A percentile compares a stretch with the other conserved stretches of the same genome.
phyloP scores from a whole-genome alignment of 2,888 invertebrate genomes.

The Escarpia spicata region DNA sequence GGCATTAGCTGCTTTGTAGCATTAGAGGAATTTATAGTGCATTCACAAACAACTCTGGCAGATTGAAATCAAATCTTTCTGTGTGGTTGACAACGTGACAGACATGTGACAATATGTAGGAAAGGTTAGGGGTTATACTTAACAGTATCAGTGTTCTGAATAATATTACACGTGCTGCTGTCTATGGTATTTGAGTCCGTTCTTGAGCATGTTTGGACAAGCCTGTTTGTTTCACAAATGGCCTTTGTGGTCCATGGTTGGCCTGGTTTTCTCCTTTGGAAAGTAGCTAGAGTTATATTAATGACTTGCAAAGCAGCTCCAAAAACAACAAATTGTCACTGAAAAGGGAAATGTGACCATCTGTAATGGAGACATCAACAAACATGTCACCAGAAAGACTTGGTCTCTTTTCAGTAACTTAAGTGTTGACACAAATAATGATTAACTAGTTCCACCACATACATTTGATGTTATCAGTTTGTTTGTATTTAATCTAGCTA shows the following conservation, averaged over 20 bases:
- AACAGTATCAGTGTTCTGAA: neutral
- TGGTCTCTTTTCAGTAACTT: no score
- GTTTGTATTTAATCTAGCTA: no score
- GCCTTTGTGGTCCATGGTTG: neutral
- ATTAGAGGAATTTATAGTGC: neutral
- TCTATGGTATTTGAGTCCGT: neutral
- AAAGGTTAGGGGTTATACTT: neutral
- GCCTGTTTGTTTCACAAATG: neutral
- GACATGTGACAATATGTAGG: neutral
- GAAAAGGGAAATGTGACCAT: neutral
- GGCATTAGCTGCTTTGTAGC: neutral
- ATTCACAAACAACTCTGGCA: neutral
- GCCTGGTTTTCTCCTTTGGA: neutral
- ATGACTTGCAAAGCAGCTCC: neutral
- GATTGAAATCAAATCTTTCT: neutral
- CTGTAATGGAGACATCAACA: neutral
- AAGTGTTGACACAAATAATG: neutral
- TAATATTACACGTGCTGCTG: neutral
- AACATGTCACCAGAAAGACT: neutral
- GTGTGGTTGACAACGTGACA: neutral
- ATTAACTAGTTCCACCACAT: neutral
- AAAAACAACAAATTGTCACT: neutral
- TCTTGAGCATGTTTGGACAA: conserved; percentile 13
- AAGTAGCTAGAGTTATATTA: neutral
- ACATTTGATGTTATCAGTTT: no score